These are phyloP conservation scores for Carduelis carduelis DNA, from an alignment of 2,797 vertebrate species.

Conservation along the genomic window DNA sequence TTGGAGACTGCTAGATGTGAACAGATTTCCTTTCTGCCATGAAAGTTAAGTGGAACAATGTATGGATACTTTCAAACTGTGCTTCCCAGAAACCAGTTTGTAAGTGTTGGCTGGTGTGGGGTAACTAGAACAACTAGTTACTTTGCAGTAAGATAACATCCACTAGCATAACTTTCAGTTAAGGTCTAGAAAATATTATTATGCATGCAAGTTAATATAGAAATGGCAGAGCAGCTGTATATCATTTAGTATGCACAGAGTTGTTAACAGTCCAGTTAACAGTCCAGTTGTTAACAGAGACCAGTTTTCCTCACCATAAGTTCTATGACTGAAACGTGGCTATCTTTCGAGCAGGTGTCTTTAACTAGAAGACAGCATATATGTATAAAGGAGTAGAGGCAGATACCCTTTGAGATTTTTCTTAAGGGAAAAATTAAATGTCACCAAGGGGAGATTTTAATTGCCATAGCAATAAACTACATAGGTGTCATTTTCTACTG, in stretches of 20 bases:
- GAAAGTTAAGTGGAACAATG: neutral
- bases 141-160: neutral
- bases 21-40: neutral
- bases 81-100: neutral
- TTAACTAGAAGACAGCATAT: neutral
- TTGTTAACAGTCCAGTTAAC: neutral
- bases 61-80: neutral
- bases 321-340: neutral
- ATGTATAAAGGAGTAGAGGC: neutral
- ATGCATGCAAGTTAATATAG: neutral
- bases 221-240: neutral
- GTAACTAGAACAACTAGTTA: neutral
- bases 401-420: neutral
- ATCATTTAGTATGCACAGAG: neutral
- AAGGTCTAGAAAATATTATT: neutral
- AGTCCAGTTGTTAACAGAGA: neutral
- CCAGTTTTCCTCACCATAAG: neutral
- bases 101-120: neutral
- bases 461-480: neutral
- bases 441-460: neutral
- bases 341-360: neutral
- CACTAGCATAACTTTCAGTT: neutral
- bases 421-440: neutral
- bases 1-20: neutral
- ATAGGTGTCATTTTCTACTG: neutral